Evolutionary conservation across 2,797 vertebrate species (phyloP), one percentile per base, ranked within the genome.

Genomic region (Darevskia mixta): DNA sequence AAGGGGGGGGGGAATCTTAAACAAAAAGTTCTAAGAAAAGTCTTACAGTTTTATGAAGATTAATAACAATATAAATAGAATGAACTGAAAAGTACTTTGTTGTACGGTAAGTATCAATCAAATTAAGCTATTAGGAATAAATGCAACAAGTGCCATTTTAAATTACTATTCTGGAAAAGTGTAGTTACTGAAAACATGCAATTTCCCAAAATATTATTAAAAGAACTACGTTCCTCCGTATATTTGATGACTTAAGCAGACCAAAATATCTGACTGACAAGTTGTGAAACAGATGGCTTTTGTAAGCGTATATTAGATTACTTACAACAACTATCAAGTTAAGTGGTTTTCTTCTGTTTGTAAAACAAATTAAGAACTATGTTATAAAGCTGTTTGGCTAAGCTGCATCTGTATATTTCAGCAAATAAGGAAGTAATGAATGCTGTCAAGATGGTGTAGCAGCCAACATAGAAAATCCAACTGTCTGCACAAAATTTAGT

Each of bases 381-480:
- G 88, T 94, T 95, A 95, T 90, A 94, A 93, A 96, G 96, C 88
- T 95, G 92, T 94, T 94, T 94, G 91, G 85, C 94, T 95, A 95
- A 95, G 93, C 91, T 20, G 76, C 91, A 92, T 95, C 91, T 27
- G 75, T 92, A 92, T 95, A 96, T 86, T 94, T 96, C 93, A 93
- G 95, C 94, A 96, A 96, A 97, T 91, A 61, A 93, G 96, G 88
- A 94, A n/a, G 92, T 93, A 94, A 95, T 55, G 93, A 96, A 96
- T 92, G 95, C 96, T 97, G 96, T 96, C 93, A 92, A 82, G 93
- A 95, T 85, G 75, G 92, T 95, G 93, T 95, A 96, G 96, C 95
- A 97, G 97, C 97, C 96, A 97, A 98, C 96, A 96, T 93, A 97
- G 97, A 97, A 97, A 97, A 98, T 97, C 96, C 97, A 97, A 96